Evolutionary conservation across 1,140 invertebrate species (phyloP), one percentile per base, ranked within the genome.

Genomic region (Archegozetes longisetosus): DNA sequence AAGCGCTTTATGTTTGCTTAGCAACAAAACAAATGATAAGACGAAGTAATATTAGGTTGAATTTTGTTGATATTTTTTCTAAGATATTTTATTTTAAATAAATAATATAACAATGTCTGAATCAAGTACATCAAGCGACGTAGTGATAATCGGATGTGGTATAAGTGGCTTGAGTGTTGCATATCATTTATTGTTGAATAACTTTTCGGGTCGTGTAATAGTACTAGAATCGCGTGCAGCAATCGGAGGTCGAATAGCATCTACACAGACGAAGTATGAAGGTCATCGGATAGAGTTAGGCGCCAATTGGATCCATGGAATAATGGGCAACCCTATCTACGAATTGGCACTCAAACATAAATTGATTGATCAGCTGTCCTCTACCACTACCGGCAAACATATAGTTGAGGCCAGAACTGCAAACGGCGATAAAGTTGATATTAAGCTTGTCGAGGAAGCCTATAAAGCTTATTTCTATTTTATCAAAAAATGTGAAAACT

Each of bases 261-360:
- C 81, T 0, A 60, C 74, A 22, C 24, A 50, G 13, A 61, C 55
- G 22, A 28, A 29, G 22, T 23, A 27, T 24, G 20, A 50, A 51
- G 76, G 79, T 3, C 75, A 75, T 62, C 70, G 77, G 23, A 71
- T 89, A 6, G 88, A 93, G 70, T 62, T 90, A 17, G 88, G 88
- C 3, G 87, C 84, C 23, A 84, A 89, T 70, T 93, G 86, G 85
- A 91, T 88, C 64, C 87, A 91, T 66, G 87, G 88, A 17, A 79
- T 88, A 69, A 72, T 79, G 61, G 76, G 81, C 24, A 85, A 89
- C 72, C 67, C 76, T 13, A 79, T 85, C 0, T 86, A 77, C 67
- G 70, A 82, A 55, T 51, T 67, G 40, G 54, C 62, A 22, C n/a
- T 29, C 22, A 29, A 47, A 23, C 55, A 64, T 24, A 50, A 55